Evolutionary conservation across 2,888 invertebrate species (phyloP).

Genomic region (Aphidius colemani): DNA sequence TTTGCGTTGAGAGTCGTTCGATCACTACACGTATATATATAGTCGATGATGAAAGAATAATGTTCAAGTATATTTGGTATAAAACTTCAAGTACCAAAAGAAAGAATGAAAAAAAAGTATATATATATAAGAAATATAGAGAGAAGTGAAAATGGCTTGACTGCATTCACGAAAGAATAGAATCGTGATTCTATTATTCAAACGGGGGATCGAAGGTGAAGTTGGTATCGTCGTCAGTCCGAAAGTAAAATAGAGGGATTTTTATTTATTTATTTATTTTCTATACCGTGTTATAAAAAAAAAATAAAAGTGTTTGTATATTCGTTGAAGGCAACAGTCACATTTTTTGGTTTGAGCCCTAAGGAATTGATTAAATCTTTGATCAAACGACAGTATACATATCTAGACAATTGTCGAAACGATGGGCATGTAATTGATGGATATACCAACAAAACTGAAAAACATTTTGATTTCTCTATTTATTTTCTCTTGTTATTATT

Average conservation of each 20-base stretch:
- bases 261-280: slow-evolving; percentile 6
- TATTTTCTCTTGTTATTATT: too few species aligned
- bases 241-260: slow-evolving; percentile 21
- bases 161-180: slow-evolving; percentile 51
- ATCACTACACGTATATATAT: slow-evolving; percentile 9
- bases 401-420: slow-evolving; percentile 54
- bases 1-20: slow-evolving; percentile 14
- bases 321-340: background rate
- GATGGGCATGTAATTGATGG: slow-evolving; percentile 51
- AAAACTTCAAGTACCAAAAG: slow-evolving; percentile 3
- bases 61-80: background rate
- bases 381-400: slow-evolving; percentile 44
- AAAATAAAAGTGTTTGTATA: slow-evolving; percentile 6
- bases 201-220: slow-evolving; percentile 35
- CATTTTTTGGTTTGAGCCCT: slow-evolving; percentile 11
- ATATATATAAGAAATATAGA: slow-evolving; percentile 24
- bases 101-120: slow-evolving; percentile 24
- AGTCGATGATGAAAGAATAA: background rate
- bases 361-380: slow-evolving; percentile 49
- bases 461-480: too few species aligned
- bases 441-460: slow-evolving; percentile 31
- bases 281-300: background rate
- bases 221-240: slow-evolving; percentile 33
- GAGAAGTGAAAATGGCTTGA: slow-evolving; percentile 35
- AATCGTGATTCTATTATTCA: slow-evolving; percentile 54